Conservation (phyloP, 2,888 invertebrate genomes). For the Thalpophila matura region DNA sequence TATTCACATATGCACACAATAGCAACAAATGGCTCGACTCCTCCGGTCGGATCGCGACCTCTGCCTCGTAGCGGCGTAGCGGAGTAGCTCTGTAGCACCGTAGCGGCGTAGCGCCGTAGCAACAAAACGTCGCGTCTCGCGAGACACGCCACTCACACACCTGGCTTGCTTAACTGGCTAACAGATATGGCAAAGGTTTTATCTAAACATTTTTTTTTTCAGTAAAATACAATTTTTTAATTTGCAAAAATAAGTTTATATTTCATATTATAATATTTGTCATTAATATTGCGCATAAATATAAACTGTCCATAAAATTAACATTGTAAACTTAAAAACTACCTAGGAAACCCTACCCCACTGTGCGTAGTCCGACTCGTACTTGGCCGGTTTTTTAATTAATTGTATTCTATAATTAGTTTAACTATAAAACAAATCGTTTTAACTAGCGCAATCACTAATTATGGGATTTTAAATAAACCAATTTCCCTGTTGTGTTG, state of each 20-base stretch:
- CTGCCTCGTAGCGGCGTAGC: constrained; percentile 49
- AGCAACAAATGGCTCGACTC: constrained; percentile 57
- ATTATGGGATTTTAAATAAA: constrained; percentile 15
- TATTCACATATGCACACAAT: constrained; percentile 56
- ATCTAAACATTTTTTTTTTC: too few species aligned
- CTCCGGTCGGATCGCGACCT: constrained; percentile 53
- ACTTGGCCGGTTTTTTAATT: too few species aligned
- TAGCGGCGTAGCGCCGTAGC: constrained; percentile 46
- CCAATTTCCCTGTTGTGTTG: background rate
- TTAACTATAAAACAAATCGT: constrained; percentile 13
- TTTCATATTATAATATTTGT: too few species aligned
- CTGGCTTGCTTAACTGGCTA: constrained; percentile 40
- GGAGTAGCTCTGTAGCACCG: constrained; percentile 29
- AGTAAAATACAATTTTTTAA: too few species aligned
- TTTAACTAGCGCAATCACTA: constrained; percentile 7
- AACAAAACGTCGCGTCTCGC: constrained; percentile 62
- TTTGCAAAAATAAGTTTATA: too few species aligned
- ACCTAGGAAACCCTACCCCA: too few species aligned
- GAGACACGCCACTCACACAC: constrained; percentile 63
- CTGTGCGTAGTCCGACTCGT: too few species aligned
- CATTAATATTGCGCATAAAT: too few species aligned
- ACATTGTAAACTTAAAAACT: too few species aligned
- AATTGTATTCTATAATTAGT: constrained; percentile 13
- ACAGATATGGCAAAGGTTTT: constrained; percentile 27
- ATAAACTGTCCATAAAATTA: too few species aligned